A percentile compares a stretch with the other conserved stretches of the same genome.
These are phyloP conservation scores for Dolichomitus sp. DNA, from an alignment of 2,888 invertebrate species.

Conservation along the genomic window DNA sequence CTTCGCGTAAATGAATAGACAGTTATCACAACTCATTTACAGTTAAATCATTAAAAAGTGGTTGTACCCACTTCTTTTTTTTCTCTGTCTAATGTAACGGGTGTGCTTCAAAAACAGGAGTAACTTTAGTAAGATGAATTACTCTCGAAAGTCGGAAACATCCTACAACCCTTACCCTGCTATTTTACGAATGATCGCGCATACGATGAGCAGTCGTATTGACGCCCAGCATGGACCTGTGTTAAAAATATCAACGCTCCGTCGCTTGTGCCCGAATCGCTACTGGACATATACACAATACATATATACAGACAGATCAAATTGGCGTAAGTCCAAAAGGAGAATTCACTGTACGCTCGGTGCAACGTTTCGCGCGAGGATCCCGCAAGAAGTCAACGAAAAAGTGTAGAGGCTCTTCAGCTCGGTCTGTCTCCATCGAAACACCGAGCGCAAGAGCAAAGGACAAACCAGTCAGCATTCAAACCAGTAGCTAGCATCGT, in stretches of 20 bases:
- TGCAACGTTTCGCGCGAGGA: conserved; percentile 66
- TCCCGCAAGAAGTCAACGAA: conserved; percentile 67
- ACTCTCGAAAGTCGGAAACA: conserved; percentile 26
- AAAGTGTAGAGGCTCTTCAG: conserved; percentile 59
- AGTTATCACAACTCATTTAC: too few relatives aligned
- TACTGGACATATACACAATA: conserved; percentile 40
- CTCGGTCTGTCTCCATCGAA: conserved; percentile 56
- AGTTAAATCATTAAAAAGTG: too few relatives aligned
- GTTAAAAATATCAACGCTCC: conserved; percentile 50
- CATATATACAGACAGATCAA: conserved; percentile 61
- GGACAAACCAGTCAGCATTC: conserved; percentile 81
- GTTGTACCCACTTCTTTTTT: too few relatives aligned
- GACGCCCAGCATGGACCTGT: conserved; percentile 25
- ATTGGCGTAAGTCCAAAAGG: conserved; percentile 76
- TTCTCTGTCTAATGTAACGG: background rate
- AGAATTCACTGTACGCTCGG: conserved; percentile 63
- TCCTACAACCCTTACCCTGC: background rate
- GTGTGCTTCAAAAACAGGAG: background rate
- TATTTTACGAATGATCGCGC: conserved; percentile 16
- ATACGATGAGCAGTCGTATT: conserved; percentile 11
- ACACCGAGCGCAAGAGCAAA: conserved; percentile 74
- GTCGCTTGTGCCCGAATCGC: conserved; percentile 47
- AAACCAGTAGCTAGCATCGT: conserved; percentile 74
- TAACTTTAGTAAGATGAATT: conserved; percentile 31
- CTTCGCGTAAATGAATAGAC: too few relatives aligned